A percentile compares a stretch with the other conserved stretches of the same genome.
Conservation (phyloP, 64 coral and sea anemone species). For the Trachythela sp. region DNA sequence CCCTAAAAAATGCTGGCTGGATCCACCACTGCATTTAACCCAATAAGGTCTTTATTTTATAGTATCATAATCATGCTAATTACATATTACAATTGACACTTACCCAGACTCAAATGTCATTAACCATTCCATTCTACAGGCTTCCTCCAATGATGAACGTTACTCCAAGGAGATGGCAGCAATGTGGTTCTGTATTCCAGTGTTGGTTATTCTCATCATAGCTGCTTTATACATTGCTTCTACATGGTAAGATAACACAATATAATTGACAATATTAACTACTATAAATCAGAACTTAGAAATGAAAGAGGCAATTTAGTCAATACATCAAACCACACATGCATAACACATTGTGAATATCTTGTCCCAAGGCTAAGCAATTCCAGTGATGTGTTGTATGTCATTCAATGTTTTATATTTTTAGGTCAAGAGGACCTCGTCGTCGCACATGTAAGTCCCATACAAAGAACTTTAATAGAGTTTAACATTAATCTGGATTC, state of each 20-base stretch:
- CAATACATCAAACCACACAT: too few species aligned
- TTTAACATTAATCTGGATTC: neutral
- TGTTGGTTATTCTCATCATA: neutral
- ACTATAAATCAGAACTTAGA: too few species aligned
- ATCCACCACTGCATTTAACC: too few species aligned
- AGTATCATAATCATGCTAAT: neutral
- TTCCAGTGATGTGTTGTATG: too few species aligned
- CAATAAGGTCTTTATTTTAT: too few species aligned
- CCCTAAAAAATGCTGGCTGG: too few species aligned
- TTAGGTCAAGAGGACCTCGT: neutral
- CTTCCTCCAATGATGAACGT: neutral
- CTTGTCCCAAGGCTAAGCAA: too few species aligned
- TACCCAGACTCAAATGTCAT: neutral
- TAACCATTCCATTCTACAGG: neutral
- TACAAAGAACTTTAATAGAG: too few species aligned
- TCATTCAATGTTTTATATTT: neutral
- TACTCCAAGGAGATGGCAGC: conserved; percentile 7
- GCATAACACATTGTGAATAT: too few species aligned
- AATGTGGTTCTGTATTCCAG: neutral
- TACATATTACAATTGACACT: neutral
- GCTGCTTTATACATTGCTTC: neutral
- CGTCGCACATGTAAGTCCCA: neutral
- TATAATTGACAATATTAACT: too few species aligned
- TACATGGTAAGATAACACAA: conserved; percentile 2
- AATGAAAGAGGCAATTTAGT: too few species aligned